Base-by-base conservation (phyloP, 2,888 invertebrate genomes). In the Tineola bisselliella region DNA sequence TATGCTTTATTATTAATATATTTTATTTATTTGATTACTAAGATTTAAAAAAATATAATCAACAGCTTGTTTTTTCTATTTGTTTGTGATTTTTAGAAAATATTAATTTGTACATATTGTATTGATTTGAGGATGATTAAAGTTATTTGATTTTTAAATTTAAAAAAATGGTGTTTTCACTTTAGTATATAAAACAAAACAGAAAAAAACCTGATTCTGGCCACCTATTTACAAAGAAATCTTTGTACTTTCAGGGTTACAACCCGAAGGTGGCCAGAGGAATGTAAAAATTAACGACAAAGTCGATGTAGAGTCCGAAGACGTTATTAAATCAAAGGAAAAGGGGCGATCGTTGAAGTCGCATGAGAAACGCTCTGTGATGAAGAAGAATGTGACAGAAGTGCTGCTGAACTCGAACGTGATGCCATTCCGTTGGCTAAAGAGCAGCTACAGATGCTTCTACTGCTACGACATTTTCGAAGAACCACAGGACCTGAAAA, bases 391-490 rank as follows among this genome's bases (percentile, higher is more conserved):
- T 62, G 81, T 84, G 0, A 64, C 81, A 0, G 74, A 83, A 63
- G 81, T 86, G 0, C 66, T 86, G 0, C 66, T 70, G 0, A 83
- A 82, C 13, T 81, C 83, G 0, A 79, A 77, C 1, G 70, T 79
- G 0, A 84, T 87, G 84, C 84, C 86, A 0, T 87, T 87, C 62
- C 67, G 86, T 0, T 87, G 86, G 86, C 68, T 87, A 0, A 86
- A 82, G 63, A 87, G 82, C 62, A 84, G 81, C 0, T 87, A 86
- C 62, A 69, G 86, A 54, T 87, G 86, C 62, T 87, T 87, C 61
- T 87, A 87, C 64, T 87, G 86, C 65, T 87, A 87, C 66, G 82
- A 86, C 11, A 86, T 87, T 18, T 86, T 83, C 59, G 80, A 84
- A 70, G 84, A 87, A 48, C 73, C 76, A 0, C 70, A 76, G 0